These are phyloP conservation scores for Epizoanthus scotinus DNA, from an alignment of 92 coral and sea anemone species.

Conservation along the genomic window DNA sequence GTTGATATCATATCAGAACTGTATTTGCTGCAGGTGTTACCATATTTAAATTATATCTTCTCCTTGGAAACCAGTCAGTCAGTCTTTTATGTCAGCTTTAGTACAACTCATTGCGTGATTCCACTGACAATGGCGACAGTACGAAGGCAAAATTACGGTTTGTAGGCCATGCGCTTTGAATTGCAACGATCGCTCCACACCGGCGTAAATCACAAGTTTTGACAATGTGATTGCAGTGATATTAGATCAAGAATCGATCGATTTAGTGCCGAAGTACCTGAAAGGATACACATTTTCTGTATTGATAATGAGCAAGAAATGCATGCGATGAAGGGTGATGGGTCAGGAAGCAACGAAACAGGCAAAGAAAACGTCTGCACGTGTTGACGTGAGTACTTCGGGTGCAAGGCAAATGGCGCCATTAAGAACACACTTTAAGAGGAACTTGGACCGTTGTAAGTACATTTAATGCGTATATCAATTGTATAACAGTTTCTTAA, in stretches of 20 bases:
- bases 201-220: too few relatives aligned
- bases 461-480: neutral
- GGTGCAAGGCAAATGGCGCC: conserved; percentile 21
- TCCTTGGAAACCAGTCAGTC: neutral
- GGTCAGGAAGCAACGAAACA: conserved; percentile 42
- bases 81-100: neutral
- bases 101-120: conserved; percentile 11
- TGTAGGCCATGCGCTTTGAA: too few relatives aligned
- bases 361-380: conserved; percentile 28
- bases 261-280: neutral
- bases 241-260: too few relatives aligned
- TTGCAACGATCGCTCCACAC: neutral
- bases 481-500: too few relatives aligned
- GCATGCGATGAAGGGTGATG: conserved; percentile 18
- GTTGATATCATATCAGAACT: neutral
- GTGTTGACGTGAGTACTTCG: conserved; percentile 10
- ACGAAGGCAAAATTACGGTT: too few relatives aligned
- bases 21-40: neutral
- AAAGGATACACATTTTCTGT: neutral
- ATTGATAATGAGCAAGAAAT: neutral
- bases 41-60: neutral
- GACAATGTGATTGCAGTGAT: too few relatives aligned
- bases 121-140: neutral
- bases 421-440: conserved; percentile 22
- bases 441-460: conserved; percentile 40